Evolutionary conservation across 1,140 invertebrate species (phyloP), one percentile per base, ranked within the genome.

Genomic region (Formica exsecta): DNA sequence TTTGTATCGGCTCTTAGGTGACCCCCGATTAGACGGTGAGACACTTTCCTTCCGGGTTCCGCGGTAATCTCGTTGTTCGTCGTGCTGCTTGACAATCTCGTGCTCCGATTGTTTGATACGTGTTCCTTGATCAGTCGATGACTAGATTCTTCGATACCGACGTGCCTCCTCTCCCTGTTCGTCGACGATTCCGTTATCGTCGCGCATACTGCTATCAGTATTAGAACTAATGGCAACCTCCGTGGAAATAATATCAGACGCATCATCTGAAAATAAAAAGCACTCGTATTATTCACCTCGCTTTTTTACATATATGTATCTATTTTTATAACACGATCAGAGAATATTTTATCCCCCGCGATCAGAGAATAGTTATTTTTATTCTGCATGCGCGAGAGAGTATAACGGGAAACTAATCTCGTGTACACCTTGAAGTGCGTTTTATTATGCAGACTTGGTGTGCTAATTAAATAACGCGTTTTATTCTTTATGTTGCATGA

Each of bases 1-100:
- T 81, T 89, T 9, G 87, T 22, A 8, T 88, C 94, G 8, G 25
- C 54, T 76, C 86, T 85, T 51, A 97, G 94, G 90, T 97, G 96
- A 71, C 96, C 97, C 38, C 96, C 96, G 61, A 97, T 95, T 80
- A 97, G 92, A 61, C 96, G 94, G 75, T 96, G 96, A 25, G 96
- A 86, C 64, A 87, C 85, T 93, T 92, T 92, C 87, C 88, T 90
- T 86, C 76, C 83, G 85, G 87, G 61, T 71, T 92, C 90, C 77
- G 91, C 48, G 57, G 87, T 89, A 48, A 92, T 88, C 36, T 92
- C 91, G 51, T 90, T 88, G 41, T 90, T 74, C 11, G 85, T 76
- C 22, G 81, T 86, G 32, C 68, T 86, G 48, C 86, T 70, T 29
- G 88, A 66, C 66, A 44, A 79, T 65, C 77, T 87, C 48, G 38